Evolutionary conservation across 37 sponge, comb jelly and placozoan species (phyloP).

Genomic region (Amphimedon queenslandica): DNA sequence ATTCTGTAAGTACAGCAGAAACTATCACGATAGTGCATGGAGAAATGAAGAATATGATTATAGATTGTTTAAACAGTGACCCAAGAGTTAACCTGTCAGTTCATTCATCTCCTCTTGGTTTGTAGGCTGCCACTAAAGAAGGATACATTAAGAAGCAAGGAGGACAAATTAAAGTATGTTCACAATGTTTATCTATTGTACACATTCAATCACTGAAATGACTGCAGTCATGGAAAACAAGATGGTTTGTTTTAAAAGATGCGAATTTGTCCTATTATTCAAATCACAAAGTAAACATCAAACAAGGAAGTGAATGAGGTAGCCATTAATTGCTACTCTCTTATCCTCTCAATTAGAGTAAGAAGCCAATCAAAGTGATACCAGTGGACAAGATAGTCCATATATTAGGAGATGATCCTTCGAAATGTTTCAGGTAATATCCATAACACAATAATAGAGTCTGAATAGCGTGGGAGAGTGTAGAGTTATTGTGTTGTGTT

Average conservation of each 20-base stretch:
- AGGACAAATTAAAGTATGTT: constrained; percentile 28
- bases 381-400: neutral
- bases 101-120: neutral
- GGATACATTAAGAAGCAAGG: constrained; percentile 36
- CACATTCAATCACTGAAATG: neutral
- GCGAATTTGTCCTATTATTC: constrained; percentile 21
- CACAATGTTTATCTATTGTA: no score
- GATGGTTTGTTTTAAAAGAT: constrained; percentile 51
- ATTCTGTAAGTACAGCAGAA: constrained; percentile 28
- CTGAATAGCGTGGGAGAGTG: no score
- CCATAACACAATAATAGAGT: no score
- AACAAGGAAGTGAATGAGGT: neutral
- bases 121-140: constrained; percentile 32
- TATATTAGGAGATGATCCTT: neutral
- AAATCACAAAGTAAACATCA: constrained; percentile 13
- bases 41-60: no score
- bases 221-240: constrained; percentile 35
- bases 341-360: neutral
- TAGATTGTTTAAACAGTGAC: neutral
- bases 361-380: neutral
- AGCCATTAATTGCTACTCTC: neutral
- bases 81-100: neutral
- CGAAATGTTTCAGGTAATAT: neutral
- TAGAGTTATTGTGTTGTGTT: no score
- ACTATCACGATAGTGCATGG: no score